Conservation (phyloP, 2,797 vertebrate species). For the Otus scops region DNA sequence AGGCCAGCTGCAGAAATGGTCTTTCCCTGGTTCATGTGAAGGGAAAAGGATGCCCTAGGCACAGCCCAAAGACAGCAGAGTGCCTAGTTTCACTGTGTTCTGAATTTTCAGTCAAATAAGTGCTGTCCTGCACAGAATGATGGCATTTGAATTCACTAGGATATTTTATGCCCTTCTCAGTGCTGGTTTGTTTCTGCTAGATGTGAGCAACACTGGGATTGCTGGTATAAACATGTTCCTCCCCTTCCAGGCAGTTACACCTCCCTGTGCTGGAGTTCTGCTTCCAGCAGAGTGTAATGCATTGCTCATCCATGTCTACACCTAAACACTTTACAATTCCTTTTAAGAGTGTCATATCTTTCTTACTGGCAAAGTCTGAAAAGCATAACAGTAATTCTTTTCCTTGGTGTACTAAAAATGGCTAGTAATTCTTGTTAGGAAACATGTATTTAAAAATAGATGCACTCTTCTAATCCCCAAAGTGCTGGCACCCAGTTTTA, state of each 20-base stretch:
- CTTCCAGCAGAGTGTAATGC: neutral
- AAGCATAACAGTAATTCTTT: neutral
- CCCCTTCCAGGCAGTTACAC: neutral
- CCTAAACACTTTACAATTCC: neutral
- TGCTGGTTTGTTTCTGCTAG: neutral
- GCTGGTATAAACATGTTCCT: neutral
- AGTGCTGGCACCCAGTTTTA: neutral
- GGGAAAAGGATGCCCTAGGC: neutral
- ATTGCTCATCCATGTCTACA: neutral
- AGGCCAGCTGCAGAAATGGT: neutral
- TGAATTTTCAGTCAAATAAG: neutral
- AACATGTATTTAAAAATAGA: neutral
- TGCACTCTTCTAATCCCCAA: neutral
- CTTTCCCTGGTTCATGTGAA: neutral
- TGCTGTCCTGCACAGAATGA: neutral
- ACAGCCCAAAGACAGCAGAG: neutral
- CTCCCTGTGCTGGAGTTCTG: neutral
- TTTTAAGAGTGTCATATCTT: neutral
- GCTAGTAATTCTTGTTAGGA: neutral
- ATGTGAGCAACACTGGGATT: neutral
- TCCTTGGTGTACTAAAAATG: neutral
- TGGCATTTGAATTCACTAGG: neutral
- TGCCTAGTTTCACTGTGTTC: neutral
- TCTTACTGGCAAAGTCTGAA: neutral
- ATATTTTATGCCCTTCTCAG: neutral